A percentile compares a stretch with the other conserved stretches of the same genome.
phyloP scores from a whole-genome alignment of 1,140 invertebrate genomes.

The Heliconius nattereri region DNA sequence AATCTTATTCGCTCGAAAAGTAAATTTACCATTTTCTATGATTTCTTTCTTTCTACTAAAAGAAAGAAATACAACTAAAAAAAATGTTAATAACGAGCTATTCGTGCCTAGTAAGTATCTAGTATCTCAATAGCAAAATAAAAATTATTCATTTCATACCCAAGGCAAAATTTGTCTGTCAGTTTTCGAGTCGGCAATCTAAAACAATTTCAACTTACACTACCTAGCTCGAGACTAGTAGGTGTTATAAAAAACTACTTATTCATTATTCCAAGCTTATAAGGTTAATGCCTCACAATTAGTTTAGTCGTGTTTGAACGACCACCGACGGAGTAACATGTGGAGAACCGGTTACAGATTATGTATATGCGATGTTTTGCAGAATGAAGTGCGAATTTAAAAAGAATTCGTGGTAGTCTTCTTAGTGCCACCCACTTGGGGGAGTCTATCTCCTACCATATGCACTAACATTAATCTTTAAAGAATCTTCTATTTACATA shows the following conservation, averaged over 20 bases:
- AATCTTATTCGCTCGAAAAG: too few species aligned
- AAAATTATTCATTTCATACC: not conserved
- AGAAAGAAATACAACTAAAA: too few species aligned
- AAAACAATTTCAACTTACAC: conserved; percentile 23
- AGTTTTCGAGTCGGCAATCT: conserved; percentile 10
- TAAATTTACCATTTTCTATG: too few species aligned
- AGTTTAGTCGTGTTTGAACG: conserved; percentile 49
- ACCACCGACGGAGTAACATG: conserved; percentile 62
- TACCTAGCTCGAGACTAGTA: conserved; percentile 20
- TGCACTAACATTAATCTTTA: not conserved
- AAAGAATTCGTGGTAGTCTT: conserved; percentile 13
- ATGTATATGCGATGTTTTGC: conserved; percentile 26
- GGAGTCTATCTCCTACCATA: not conserved
- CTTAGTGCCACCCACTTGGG: conserved; percentile 1
- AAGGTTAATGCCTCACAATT: conserved; percentile 64
- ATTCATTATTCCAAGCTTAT: conserved; percentile 45
- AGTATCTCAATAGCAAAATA: not conserved
- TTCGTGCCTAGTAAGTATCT: too few species aligned
- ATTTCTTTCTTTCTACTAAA: too few species aligned
- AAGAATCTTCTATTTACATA: not conserved
- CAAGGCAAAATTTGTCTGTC: not conserved
- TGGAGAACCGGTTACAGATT: conserved; percentile 50
- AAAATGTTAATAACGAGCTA: too few species aligned
- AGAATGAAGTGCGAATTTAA: conserved; percentile 39
- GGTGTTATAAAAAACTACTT: conserved; percentile 32